Percentiles rank a stretch among this genome's conserved stretches.
These are phyloP conservation scores for Patella depressa DNA, from an alignment of 2,888 invertebrate species.

Conservation along the genomic window DNA sequence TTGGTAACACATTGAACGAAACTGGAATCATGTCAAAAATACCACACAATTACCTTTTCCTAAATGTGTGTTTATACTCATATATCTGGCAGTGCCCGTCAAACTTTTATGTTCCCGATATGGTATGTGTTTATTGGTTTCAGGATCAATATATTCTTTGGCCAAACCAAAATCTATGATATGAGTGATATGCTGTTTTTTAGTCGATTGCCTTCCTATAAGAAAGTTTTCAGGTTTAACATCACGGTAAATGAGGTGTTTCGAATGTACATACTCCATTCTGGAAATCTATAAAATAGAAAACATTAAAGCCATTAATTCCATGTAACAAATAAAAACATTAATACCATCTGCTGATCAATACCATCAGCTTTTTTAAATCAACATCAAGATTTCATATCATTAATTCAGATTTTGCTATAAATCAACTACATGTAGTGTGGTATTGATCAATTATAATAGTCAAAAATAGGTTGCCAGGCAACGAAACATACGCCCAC, in stretches of 20 bases:
- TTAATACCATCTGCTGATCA: no score
- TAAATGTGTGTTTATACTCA: conserved; percentile 99
- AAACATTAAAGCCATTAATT: conserved; percentile 1
- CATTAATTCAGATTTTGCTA: no score
- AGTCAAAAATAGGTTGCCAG: no score
- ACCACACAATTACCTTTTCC: conserved; percentile 83
- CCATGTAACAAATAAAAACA: background rate
- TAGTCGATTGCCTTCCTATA: conserved; percentile 96
- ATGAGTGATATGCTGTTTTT: conserved; percentile 98
- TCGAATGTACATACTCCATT: conserved; percentile 99
- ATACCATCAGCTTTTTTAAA: no score
- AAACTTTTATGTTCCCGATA: conserved; percentile 99
- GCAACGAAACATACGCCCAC: no score
- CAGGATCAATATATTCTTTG: conserved; percentile 99
- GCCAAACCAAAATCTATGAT: conserved; percentile 99
- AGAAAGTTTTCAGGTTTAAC: conserved; percentile 99
- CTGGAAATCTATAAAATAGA: conserved; percentile 86
- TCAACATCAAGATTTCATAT: no score
- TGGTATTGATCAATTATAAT: no score
- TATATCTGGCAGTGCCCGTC: conserved; percentile 99
- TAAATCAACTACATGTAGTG: no score
- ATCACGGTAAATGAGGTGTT: conserved; percentile 98
- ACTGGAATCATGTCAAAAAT: no score
- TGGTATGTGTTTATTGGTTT: conserved; percentile 94
- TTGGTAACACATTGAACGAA: no score